These are phyloP conservation scores for Corythornis cristatus DNA, from an alignment of 2,113 vertebrate genomes.

Conservation along the genomic window DNA sequence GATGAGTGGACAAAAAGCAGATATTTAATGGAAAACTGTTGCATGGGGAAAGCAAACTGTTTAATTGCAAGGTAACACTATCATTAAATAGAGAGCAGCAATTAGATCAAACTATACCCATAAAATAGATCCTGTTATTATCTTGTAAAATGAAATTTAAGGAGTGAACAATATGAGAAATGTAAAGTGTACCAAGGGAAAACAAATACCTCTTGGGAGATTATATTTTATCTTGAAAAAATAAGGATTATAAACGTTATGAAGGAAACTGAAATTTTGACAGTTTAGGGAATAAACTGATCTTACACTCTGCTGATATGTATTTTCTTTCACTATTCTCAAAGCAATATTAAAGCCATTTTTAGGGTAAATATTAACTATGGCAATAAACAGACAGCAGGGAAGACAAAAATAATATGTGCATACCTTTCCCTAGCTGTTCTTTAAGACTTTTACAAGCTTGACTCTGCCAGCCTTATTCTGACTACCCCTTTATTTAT, in stretches of 20 bases:
- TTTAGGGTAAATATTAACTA: not conserved
- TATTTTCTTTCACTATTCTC: not conserved
- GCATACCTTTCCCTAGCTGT: not conserved
- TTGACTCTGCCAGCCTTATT: not conserved
- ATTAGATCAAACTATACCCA: not conserved
- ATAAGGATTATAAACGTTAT: not conserved
- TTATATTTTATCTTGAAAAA: not conserved
- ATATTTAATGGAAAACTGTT: not conserved
- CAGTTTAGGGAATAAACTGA: not conserved
- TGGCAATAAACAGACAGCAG: not conserved
- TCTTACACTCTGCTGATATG: not conserved
- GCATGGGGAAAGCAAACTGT: constrained; percentile 5
- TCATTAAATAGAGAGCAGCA: not conserved
- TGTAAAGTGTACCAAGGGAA: not conserved
- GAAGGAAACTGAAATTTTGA: not conserved
- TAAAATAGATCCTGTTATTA: constrained; percentile 2
- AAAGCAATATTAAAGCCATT: not conserved
- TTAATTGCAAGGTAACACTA: constrained; percentile 14
- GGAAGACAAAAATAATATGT: not conserved
- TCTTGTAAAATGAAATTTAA: constrained; percentile 5
- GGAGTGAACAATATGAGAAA: not conserved
- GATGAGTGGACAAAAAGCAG: not conserved
- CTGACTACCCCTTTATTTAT: not conserved
- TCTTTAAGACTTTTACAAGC: not conserved
- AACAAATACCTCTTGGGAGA: not conserved